A percentile compares a stretch with the other conserved stretches of the same genome.
These are phyloP conservation scores for Phycodurus eques DNA, from an alignment of 2,113 vertebrate species.

Conservation along the genomic window DNA sequence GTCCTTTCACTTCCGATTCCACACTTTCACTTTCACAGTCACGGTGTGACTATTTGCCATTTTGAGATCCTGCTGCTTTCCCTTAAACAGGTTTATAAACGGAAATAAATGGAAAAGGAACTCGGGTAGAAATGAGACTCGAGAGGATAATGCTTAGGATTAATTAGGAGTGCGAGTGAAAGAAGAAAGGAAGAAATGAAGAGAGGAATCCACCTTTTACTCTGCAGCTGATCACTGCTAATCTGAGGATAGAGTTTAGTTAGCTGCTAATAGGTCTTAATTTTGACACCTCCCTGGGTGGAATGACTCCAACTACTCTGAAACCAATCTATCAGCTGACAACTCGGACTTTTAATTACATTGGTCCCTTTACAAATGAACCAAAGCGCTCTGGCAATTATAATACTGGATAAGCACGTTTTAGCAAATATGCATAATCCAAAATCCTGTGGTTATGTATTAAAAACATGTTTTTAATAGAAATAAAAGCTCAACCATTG, in stretches of 20 bases:
- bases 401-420: neutral
- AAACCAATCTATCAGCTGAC: slow-evolving; percentile 23
- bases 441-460: neutral
- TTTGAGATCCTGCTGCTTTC: slow-evolving; percentile 21
- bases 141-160: neutral
- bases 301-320: slow-evolving; percentile 22
- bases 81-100: slow-evolving; percentile 18
- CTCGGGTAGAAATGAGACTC: neutral
- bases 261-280: slow-evolving; percentile 36
- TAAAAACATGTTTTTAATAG: neutral
- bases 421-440: slow-evolving; percentile 16
- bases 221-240: slow-evolving; percentile 32
- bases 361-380: slow-evolving; percentile 22
- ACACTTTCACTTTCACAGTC: slow-evolving; percentile 5
- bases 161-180: neutral
- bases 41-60: slow-evolving; percentile 20
- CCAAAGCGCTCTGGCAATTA: slow-evolving; percentile 3
- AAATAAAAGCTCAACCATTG: neutral
- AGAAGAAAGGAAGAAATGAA: slow-evolving; percentile 8
- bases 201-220: slow-evolving; percentile 22
- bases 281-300: slow-evolving; percentile 20
- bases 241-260: slow-evolving; percentile 38
- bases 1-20: slow-evolving; percentile 15
- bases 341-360: slow-evolving; percentile 1
- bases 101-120: slow-evolving; percentile 3